phyloP scores from a whole-genome alignment of 2,113 vertebrate species.

The Pardalotus punctatus region DNA sequence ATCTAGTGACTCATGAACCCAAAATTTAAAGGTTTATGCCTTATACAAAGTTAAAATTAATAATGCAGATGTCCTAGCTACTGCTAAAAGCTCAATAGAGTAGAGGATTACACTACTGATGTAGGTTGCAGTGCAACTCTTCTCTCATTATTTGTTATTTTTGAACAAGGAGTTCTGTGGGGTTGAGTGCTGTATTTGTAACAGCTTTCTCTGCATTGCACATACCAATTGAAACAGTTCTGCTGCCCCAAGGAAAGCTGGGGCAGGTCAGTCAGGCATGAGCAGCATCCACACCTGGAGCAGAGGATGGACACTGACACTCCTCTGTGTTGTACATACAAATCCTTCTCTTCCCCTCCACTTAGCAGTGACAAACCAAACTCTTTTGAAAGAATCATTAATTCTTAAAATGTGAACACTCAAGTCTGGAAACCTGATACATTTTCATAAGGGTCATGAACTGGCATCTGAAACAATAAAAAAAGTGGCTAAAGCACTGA shows the following conservation, averaged over 20 bases:
- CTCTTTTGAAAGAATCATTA: background rate
- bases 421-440: background rate
- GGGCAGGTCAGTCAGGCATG: background rate
- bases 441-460: background rate
- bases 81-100: background rate
- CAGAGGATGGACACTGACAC: background rate
- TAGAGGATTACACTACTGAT: background rate
- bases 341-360: background rate
- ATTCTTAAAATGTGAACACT: background rate
- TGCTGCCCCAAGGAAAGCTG: background rate
- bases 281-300: background rate
- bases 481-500: background rate
- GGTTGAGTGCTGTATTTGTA: background rate
- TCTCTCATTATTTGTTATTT: background rate
- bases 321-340: background rate
- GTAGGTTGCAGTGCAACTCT: background rate
- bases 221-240: fast-evolving
- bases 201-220: background rate
- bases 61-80: background rate
- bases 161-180: background rate
- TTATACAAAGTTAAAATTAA: background rate
- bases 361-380: background rate
- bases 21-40: background rate
- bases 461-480: background rate
- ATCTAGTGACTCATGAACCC: background rate